phyloP scores from a whole-genome alignment of 2,888 invertebrate species.

The Lithophane ornitopus region DNA sequence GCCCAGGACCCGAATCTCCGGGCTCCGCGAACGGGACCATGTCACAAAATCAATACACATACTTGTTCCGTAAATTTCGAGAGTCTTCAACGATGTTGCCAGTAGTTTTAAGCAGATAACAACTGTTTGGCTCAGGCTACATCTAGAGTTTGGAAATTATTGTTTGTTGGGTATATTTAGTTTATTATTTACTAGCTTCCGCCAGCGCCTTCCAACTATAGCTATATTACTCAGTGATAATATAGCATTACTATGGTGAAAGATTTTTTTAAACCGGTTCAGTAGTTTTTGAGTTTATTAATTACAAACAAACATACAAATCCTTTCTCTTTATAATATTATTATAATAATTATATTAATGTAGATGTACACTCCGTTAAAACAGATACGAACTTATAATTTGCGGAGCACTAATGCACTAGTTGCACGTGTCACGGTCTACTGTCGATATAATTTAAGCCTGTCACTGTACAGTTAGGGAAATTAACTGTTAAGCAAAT shows the following conservation, averaged over 20 bases:
- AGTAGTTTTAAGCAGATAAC: not conserved
- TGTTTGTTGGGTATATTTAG: not conserved
- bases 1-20: conserved; percentile 51
- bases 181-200: not conserved
- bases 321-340: too few species aligned
- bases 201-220: too few species aligned
- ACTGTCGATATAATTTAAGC: not conserved
- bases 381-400: not conserved
- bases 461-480: not conserved
- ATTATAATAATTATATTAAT: too few species aligned
- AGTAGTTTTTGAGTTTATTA: too few species aligned
- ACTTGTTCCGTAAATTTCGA: conserved; percentile 44
- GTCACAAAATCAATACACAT: conserved; percentile 72
- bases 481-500: not conserved
- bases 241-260: too few species aligned
- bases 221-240: too few species aligned
- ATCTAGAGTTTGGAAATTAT: not conserved
- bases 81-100: conserved; percentile 17
- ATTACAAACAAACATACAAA: too few species aligned
- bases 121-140: not conserved
- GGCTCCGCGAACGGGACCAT: conserved; percentile 45
- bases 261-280: too few species aligned
- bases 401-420: not conserved
- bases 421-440: too few species aligned
- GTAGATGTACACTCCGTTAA: too few species aligned